Percentiles rank a stretch among this genome's conserved stretches.
Conservation (phyloP, 2,797 vertebrate genomes). For the Arrhamphus sclerolepis region DNA sequence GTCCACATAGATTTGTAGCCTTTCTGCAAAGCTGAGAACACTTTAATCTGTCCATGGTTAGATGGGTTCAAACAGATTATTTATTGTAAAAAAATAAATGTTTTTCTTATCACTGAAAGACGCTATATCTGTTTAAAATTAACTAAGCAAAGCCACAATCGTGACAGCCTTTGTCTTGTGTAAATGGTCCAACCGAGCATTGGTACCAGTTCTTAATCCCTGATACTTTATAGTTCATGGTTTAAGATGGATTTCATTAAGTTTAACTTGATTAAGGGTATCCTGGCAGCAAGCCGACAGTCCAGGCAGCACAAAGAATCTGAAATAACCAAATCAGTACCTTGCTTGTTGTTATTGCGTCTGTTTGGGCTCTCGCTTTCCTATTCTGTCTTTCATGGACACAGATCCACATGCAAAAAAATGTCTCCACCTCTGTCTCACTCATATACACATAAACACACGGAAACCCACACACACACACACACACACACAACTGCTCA, state of each 20-base stretch:
- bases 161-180: conserved; percentile 31
- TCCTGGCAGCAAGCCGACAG: conserved; percentile 32
- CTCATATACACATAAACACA: conserved; percentile 11
- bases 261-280: conserved; percentile 50
- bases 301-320: conserved; percentile 14
- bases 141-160: conserved; percentile 19
- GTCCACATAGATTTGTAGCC: conserved; percentile 49
- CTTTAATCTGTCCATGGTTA: conserved; percentile 15
- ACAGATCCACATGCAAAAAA: conserved; percentile 10
- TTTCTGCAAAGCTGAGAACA: conserved; percentile 32
- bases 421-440: conserved; percentile 14
- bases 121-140: conserved; percentile 32
- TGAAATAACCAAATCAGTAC: conserved; percentile 17
- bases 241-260: conserved; percentile 56
- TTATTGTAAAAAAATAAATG: conserved; percentile 24
- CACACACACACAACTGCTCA: conserved; percentile 44
- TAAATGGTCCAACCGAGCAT: conserved; percentile 26
- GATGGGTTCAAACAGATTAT: conserved; percentile 28
- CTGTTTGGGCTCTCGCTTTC: conserved; percentile 19
- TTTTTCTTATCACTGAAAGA: conserved; percentile 20
- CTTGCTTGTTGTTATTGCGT: conserved; percentile 34
- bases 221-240: conserved; percentile 22
- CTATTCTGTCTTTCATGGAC: conserved; percentile 31
- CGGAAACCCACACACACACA: conserved; percentile 4
- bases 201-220: conserved; percentile 46